phyloP scores from a whole-genome alignment of 2,113 vertebrate genomes.

The Orcinus orca region DNA sequence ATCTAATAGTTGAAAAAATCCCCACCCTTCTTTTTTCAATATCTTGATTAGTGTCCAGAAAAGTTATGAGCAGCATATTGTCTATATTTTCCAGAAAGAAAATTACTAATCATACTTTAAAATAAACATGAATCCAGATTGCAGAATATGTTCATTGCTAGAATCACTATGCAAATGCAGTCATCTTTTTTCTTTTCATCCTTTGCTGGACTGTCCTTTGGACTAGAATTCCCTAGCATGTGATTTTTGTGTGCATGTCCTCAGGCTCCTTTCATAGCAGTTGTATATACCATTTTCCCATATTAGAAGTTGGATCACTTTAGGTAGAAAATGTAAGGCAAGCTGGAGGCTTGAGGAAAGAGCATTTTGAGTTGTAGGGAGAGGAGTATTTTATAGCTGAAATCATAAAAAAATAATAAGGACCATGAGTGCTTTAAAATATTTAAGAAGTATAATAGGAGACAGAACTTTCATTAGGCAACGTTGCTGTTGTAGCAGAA shows the following conservation, averaged over 20 bases:
- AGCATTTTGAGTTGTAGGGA: conserved; percentile 22
- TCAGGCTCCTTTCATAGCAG: neutral
- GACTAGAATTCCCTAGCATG: neutral
- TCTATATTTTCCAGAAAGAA: neutral
- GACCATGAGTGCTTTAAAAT: conserved; percentile 56
- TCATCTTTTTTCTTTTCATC: neutral
- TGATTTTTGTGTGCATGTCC: neutral
- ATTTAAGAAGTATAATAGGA: conserved; percentile 65
- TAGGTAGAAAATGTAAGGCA: neutral
- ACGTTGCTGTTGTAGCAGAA: conserved; percentile 34
- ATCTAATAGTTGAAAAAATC: neutral
- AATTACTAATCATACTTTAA: neutral
- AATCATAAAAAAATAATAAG: conserved; percentile 57
- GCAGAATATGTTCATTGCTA: neutral
- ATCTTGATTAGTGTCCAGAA: neutral
- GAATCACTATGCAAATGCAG: neutral
- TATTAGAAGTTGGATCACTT: neutral
- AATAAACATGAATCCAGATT: neutral
- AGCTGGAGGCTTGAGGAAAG: neutral
- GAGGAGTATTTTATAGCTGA: conserved; percentile 7
- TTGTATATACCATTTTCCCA: neutral
- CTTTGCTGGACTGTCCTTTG: neutral
- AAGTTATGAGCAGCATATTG: neutral
- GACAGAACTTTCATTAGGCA: conserved; percentile 49
- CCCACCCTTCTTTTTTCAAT: neutral